Evolutionary conservation across 2,113 vertebrate species (phyloP).

Genomic region (Protobothrops flavoviridis): DNA sequence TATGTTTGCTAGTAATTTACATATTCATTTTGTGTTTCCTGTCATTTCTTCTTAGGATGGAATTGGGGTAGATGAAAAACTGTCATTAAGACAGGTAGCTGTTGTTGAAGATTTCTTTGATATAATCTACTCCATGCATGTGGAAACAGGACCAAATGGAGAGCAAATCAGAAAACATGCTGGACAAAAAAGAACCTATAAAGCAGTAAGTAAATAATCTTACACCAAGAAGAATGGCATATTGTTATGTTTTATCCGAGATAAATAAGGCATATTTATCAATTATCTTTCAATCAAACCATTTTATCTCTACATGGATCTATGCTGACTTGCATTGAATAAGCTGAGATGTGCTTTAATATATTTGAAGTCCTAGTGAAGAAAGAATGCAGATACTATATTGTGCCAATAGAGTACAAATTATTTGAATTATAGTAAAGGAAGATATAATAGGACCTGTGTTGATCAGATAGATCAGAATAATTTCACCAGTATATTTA

Average conservation of each 20-base stretch:
- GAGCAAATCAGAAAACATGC: conserved; percentile 85
- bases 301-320: background rate
- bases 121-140: conserved; percentile 87
- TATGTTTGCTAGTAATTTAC: conserved; percentile 20
- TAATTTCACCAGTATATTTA: background rate
- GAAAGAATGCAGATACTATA: background rate
- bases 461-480: background rate
- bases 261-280: background rate
- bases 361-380: background rate
- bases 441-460: background rate
- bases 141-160: conserved; percentile 84
- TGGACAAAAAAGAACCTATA: conserved; percentile 84
- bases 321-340: background rate
- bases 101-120: conserved; percentile 87
- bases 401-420: background rate
- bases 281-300: background rate
- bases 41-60: conserved; percentile 73
- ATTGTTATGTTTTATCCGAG: conserved; percentile 3
- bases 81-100: conserved; percentile 79
- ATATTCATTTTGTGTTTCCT: conserved; percentile 36
- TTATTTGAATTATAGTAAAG: background rate
- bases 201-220: conserved; percentile 78
- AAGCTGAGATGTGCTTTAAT: background rate
- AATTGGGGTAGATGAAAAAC: conserved; percentile 80
- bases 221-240: background rate